Percentiles rank a stretch among this genome's conserved stretches.
These are phyloP conservation scores for Erpobdella octoculata DNA, from an alignment of 2,888 invertebrate genomes.

Conservation along the genomic window DNA sequence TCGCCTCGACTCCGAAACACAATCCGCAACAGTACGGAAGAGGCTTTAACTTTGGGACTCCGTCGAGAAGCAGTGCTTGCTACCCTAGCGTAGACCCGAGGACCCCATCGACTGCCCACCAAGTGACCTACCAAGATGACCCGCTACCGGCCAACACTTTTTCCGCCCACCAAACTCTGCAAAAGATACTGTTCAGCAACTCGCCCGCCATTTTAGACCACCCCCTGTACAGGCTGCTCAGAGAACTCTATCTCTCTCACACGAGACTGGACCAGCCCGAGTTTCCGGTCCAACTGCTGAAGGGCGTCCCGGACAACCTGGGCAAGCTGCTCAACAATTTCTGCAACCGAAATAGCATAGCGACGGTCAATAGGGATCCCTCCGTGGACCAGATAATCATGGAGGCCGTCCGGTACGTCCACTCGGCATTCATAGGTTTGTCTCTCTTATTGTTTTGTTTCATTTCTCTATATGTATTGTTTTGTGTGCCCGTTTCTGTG, in stretches of 20 bases:
- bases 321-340: slow-evolving; percentile 49
- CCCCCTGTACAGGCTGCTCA: slow-evolving; percentile 49
- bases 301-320: slow-evolving; percentile 49
- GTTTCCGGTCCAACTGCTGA: slow-evolving; percentile 49
- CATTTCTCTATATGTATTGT: background rate
- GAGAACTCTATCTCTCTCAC: slow-evolving; percentile 51
- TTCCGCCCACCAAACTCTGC: slow-evolving; percentile 38
- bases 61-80: too few relatives aligned
- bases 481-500: background rate
- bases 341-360: slow-evolving; percentile 46
- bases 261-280: slow-evolving; percentile 50
- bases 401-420: slow-evolving; percentile 50
- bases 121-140: too few relatives aligned
- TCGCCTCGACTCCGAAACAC: too few relatives aligned
- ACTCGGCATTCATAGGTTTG: slow-evolving; percentile 50
- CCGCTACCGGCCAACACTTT: too few relatives aligned
- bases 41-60: too few relatives aligned
- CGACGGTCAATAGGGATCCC: too few relatives aligned
- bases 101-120: too few relatives aligned
- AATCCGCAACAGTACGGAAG: too few relatives aligned
- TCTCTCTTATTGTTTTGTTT: background rate
- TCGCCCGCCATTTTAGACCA: slow-evolving; percentile 50
- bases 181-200: slow-evolving; percentile 47
- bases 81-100: too few relatives aligned
- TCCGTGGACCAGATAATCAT: slow-evolving; percentile 50